Conservation (phyloP, 2,113 vertebrate genomes). For the Xenotilapia flavipinnis region DNA sequence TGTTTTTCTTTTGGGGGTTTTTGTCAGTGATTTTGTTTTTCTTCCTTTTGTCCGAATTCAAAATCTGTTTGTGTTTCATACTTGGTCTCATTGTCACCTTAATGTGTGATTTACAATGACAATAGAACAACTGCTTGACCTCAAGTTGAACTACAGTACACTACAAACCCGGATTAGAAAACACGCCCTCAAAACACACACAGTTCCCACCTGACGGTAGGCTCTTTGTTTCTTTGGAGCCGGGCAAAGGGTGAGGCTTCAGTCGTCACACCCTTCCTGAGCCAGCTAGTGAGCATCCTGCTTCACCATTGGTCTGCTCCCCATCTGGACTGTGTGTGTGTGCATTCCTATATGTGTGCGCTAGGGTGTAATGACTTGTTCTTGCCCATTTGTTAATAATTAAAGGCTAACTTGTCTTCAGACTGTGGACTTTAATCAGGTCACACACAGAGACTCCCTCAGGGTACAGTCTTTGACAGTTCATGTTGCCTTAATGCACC, state of each 20-base stretch:
- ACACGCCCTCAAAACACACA: conserved; percentile 5
- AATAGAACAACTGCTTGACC: conserved; percentile 47
- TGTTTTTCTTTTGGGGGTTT: not conserved
- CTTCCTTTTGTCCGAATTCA: not conserved
- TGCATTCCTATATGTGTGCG: not conserved
- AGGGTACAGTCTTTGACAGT: conserved; percentile 50
- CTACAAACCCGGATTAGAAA: conserved; percentile 48
- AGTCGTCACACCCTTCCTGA: conserved; percentile 60
- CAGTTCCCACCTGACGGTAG: conserved; percentile 19
- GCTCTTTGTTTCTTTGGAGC: conserved; percentile 52
- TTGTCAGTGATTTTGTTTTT: not conserved
- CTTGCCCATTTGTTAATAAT: conserved; percentile 65
- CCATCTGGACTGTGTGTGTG: not conserved
- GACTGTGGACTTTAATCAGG: conserved; percentile 60
- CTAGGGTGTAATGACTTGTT: conserved; percentile 10
- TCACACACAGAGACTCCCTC: conserved; percentile 14
- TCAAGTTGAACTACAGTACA: conserved; percentile 47
- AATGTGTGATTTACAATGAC: conserved; percentile 1
- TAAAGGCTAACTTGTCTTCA: conserved; percentile 58
- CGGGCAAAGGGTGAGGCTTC: conserved; percentile 33
- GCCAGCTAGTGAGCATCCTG: conserved; percentile 28
- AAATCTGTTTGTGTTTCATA: conserved; percentile 2
- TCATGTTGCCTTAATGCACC: conserved; percentile 27
- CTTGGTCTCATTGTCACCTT: not conserved
- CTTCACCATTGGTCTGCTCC: conserved; percentile 22